A percentile compares a stretch with the other conserved stretches of the same genome.
Conservation (phyloP, 2,113 vertebrate genomes). For the Cnemophilus loriae region DNA sequence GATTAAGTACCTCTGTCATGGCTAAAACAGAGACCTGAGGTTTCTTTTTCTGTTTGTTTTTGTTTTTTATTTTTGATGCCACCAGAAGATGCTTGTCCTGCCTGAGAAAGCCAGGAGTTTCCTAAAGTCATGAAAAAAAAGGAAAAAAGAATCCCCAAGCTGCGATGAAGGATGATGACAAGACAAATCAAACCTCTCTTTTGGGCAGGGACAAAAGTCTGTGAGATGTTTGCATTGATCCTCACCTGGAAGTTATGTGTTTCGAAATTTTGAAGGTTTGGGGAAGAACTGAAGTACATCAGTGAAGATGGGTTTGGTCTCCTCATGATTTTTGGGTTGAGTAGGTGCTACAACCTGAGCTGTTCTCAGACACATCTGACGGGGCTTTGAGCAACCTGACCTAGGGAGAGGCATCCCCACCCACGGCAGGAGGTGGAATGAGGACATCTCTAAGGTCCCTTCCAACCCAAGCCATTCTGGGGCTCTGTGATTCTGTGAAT, state of each 20-base stretch:
- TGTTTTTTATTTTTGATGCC: neutral
- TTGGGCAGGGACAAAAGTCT: neutral
- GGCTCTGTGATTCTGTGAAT: neutral
- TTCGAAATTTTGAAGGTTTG: neutral
- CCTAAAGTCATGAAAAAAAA: neutral
- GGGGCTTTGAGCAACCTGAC: neutral
- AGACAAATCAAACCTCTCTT: neutral
- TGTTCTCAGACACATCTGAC: neutral
- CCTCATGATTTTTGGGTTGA: neutral
- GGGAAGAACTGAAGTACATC: neutral
- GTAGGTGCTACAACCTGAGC: neutral
- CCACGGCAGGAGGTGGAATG: neutral
- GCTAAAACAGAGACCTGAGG: neutral
- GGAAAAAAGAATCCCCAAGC: neutral
- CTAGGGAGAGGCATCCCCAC: neutral
- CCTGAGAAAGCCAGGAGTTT: neutral
- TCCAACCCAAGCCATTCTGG: neutral
- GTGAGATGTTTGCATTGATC: neutral
- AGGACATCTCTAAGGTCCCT: neutral
- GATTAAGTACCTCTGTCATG: neutral
- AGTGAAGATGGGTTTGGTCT: neutral
- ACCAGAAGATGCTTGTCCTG: neutral
- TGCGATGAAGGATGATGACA: neutral
- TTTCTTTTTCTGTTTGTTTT: too few relatives aligned
- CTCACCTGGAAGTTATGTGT: accelerated